Percentiles rank a stretch among this genome's conserved stretches.
These are phyloP conservation scores for Crocallis elinguaria DNA, from an alignment of 2,888 invertebrate genomes.

Conservation along the genomic window DNA sequence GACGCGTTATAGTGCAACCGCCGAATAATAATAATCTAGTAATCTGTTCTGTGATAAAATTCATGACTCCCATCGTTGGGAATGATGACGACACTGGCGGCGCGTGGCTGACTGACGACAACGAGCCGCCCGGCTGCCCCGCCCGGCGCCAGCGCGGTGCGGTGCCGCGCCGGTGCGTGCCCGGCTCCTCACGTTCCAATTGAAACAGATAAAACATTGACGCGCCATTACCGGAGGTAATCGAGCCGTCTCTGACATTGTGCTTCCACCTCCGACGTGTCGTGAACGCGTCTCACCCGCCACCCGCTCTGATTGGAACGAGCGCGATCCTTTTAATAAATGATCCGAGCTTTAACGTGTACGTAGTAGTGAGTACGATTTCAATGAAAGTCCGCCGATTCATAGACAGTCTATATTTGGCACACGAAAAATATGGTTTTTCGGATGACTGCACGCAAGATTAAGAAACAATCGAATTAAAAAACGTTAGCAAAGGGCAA, in stretches of 20 bases:
- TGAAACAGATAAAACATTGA: background rate
- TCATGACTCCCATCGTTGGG: too few relatives aligned
- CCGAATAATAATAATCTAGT: too few relatives aligned
- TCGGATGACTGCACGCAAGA: too few relatives aligned
- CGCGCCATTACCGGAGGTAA: background rate
- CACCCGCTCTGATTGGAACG: background rate
- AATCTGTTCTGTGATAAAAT: too few relatives aligned
- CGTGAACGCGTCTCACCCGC: background rate
- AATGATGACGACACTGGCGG: too few relatives aligned
- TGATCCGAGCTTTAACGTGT: background rate
- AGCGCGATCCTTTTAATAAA: background rate
- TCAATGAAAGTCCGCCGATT: too few relatives aligned
- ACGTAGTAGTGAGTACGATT: background rate
- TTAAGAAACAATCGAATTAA: too few relatives aligned
- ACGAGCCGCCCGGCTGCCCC: background rate
- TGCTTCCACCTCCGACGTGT: background rate
- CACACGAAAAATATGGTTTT: too few relatives aligned
- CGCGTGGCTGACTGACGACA: background rate
- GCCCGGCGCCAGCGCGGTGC: background rate
- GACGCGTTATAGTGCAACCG: too few relatives aligned
- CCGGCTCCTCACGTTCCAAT: background rate
- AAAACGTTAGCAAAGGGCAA: too few relatives aligned
- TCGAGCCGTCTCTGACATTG: background rate
- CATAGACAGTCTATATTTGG: too few relatives aligned
- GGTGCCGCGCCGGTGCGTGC: background rate